These are phyloP conservation scores for Drepanosiphum platanoidis DNA, from an alignment of 2,888 invertebrate species.

Conservation along the genomic window DNA sequence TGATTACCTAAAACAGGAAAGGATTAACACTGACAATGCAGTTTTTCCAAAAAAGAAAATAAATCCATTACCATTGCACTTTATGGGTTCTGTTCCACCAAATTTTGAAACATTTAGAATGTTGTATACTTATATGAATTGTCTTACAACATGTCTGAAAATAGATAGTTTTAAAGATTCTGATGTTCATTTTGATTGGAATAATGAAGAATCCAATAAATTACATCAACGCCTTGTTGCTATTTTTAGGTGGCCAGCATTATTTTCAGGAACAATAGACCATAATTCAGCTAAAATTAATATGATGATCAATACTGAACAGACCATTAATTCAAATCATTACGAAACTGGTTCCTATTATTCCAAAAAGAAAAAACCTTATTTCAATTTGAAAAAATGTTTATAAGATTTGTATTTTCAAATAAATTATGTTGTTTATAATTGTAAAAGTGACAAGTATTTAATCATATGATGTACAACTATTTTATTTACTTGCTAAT, in stretches of 20 bases:
- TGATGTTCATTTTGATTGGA: slow-evolving; percentile 34
- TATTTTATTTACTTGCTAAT: neutral
- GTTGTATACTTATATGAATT: slow-evolving; percentile 15
- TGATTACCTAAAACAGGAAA: neutral
- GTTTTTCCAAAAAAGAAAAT: neutral
- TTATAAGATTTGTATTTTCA: neutral
- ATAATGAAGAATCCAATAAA: slow-evolving; percentile 43
- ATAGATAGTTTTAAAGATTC: neutral
- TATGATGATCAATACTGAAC: slow-evolving; percentile 12
- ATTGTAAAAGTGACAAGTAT: neutral
- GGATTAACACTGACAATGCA: neutral
- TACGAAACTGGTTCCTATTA: neutral
- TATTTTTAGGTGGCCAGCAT: slow-evolving; percentile 53
- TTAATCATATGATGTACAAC: no score
- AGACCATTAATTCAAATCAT: neutral
- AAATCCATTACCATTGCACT: slow-evolving; percentile 10
- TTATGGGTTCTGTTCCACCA: slow-evolving; percentile 53
- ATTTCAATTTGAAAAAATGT: slow-evolving; percentile 8
- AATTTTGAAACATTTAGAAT: slow-evolving; percentile 55
- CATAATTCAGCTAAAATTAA: slow-evolving; percentile 29
- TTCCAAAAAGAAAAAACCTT: slow-evolving; percentile 6
- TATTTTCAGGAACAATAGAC: slow-evolving; percentile 38
- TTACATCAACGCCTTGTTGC: slow-evolving; percentile 52
- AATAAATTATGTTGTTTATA: neutral
- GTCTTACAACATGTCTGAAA: neutral